Evolutionary conservation across 2,797 vertebrate genomes (phyloP).

Genomic region (Aldrovandia affinis): DNA sequence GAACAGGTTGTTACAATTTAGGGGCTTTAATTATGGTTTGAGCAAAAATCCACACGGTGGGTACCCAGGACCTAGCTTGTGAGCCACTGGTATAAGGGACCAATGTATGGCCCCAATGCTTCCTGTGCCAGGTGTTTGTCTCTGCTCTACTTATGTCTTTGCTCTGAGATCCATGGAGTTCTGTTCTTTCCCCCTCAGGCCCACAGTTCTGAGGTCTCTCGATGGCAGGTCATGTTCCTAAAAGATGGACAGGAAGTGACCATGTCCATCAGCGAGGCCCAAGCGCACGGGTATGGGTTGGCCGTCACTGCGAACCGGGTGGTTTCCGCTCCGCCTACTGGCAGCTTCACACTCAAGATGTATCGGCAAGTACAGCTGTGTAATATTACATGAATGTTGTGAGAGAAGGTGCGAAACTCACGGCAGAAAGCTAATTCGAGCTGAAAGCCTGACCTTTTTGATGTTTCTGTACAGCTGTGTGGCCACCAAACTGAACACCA

Average conservation of each 20-base stretch:
- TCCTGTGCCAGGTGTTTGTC: too few species aligned
- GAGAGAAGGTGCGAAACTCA: too few species aligned
- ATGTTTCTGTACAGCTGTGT: not conserved
- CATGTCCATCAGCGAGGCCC: constrained; percentile 59
- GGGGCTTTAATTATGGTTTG: too few species aligned
- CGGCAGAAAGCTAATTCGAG: too few species aligned
- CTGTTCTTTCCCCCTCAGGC: constrained; percentile 45
- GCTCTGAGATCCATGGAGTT: not conserved
- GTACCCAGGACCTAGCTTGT: too few species aligned
- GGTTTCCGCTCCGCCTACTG: constrained; percentile 64
- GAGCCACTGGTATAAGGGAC: too few species aligned
- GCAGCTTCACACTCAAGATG: constrained; percentile 55
- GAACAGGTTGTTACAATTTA: too few species aligned
- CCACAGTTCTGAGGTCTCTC: constrained; percentile 42
- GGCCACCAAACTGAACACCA: not conserved
- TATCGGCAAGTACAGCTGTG: constrained; percentile 46
- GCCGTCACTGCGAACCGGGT: constrained; percentile 55
- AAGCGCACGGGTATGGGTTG: constrained; percentile 66
- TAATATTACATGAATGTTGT: too few species aligned
- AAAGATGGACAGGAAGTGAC: constrained; percentile 54
- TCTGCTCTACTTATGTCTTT: not conserved
- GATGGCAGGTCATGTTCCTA: constrained; percentile 73
- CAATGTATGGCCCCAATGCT: too few species aligned
- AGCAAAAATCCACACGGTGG: too few species aligned
- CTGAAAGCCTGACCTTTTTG: not conserved